Conservation (phyloP, 2,113 vertebrate genomes). For the Cinclus mexicanus region DNA sequence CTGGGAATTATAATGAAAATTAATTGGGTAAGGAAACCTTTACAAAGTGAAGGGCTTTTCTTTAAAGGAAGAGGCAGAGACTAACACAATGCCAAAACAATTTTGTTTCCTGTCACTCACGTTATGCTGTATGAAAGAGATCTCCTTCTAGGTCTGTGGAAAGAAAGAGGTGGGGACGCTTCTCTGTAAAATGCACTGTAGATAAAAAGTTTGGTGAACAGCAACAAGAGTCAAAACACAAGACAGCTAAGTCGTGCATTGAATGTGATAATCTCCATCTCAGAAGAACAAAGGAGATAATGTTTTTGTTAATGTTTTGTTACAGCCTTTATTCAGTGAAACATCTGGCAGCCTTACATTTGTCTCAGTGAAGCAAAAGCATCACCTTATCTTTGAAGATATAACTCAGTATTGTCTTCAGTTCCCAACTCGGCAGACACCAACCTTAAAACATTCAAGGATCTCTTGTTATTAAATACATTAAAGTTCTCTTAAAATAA, state of each 20-base stretch:
- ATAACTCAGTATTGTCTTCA: neutral
- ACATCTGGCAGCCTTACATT: neutral
- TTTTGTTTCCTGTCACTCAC: neutral
- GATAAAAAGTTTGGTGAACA: neutral
- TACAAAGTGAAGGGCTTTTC: neutral
- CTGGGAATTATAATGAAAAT: neutral
- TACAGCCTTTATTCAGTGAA: neutral
- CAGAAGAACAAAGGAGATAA: neutral
- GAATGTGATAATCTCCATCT: neutral
- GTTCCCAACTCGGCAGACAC: neutral
- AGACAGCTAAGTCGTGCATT: neutral
- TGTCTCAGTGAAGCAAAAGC: neutral
- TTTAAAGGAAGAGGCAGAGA: neutral
- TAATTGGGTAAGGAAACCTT: neutral
- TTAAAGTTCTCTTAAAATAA: neutral
- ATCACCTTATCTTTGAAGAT: neutral
- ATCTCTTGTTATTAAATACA: neutral
- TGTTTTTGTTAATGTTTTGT: neutral
- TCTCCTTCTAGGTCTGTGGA: neutral
- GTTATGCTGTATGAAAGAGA: neutral
- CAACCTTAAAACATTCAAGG: neutral
- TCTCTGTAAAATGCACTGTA: neutral
- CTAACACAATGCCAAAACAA: neutral
- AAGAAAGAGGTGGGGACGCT: neutral
- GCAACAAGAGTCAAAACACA: neutral